Percentiles rank a stretch among this genome's conserved stretches.
phyloP scores from a whole-genome alignment of 2,797 vertebrate genomes.

The Mormyrops boulengeri region DNA sequence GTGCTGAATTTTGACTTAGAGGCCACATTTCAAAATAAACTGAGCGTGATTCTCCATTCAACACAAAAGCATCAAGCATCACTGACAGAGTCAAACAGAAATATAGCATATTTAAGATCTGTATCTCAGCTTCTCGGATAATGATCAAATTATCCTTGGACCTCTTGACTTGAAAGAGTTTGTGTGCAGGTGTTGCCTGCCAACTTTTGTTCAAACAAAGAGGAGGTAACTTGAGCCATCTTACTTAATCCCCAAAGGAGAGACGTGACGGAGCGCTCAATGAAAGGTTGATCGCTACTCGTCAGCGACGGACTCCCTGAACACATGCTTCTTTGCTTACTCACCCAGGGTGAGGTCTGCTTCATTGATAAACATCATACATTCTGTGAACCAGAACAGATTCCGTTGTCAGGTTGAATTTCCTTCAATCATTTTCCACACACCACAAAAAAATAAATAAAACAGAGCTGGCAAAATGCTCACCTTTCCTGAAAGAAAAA shows the following conservation, averaged over 20 bases:
- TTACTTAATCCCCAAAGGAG: constrained; percentile 5
- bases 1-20: neutral
- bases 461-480: neutral
- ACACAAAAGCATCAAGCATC: neutral
- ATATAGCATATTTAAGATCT: neutral
- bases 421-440: neutral
- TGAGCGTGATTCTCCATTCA: neutral
- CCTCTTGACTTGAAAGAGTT: constrained; percentile 15
- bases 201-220: neutral
- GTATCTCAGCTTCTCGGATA: constrained; percentile 17
- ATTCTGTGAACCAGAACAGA: constrained; percentile 5
- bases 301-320: no score
- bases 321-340: neutral
- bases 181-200: neutral
- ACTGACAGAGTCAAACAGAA: neutral
- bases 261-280: neutral
- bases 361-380: constrained; percentile 22
- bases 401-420: neutral
- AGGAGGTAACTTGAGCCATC: neutral
- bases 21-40: neutral
- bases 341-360: neutral
- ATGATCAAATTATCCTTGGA: constrained; percentile 27
- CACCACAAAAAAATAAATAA: neutral
- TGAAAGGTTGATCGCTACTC: neutral
- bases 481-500: neutral